Conservation (phyloP, 1,140 invertebrate genomes). For the Hylaeus volcanicus region DNA sequence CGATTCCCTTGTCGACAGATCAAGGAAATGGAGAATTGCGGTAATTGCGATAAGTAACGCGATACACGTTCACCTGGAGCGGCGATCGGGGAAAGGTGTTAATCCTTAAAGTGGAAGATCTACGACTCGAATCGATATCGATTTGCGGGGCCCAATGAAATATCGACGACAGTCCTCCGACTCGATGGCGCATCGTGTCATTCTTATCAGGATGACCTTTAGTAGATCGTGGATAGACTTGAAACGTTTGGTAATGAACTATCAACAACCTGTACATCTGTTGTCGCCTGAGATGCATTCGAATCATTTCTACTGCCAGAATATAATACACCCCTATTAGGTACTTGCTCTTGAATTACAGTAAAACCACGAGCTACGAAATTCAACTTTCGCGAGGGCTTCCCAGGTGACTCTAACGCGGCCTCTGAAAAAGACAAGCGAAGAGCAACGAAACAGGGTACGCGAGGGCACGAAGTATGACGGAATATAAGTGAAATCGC, state of each 20-base stretch:
- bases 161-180: neutral
- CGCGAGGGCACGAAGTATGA: conserved; percentile 15
- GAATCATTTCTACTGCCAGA: too few species aligned
- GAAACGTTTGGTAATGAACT: too few species aligned
- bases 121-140: neutral
- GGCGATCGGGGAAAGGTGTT: conserved; percentile 7
- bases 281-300: too few species aligned
- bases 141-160: neutral
- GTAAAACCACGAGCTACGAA: too few species aligned
- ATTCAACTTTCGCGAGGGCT: too few species aligned
- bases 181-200: neutral
- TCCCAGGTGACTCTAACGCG: too few species aligned
- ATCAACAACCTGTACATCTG: too few species aligned
- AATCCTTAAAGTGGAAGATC: neutral
- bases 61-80: conserved; percentile 7
- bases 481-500: conserved; percentile 60
- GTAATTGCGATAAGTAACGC: conserved; percentile 46
- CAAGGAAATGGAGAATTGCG: conserved; percentile 51
- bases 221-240: too few species aligned
- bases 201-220: neutral
- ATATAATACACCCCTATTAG: too few species aligned
- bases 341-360: too few species aligned
- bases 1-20: conserved; percentile 34
- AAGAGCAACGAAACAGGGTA: neutral
- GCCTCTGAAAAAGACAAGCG: too few species aligned